Evolutionary conservation across 2,113 vertebrate genomes (phyloP).

Genomic region (Misgurnus anguillicaudatus): DNA sequence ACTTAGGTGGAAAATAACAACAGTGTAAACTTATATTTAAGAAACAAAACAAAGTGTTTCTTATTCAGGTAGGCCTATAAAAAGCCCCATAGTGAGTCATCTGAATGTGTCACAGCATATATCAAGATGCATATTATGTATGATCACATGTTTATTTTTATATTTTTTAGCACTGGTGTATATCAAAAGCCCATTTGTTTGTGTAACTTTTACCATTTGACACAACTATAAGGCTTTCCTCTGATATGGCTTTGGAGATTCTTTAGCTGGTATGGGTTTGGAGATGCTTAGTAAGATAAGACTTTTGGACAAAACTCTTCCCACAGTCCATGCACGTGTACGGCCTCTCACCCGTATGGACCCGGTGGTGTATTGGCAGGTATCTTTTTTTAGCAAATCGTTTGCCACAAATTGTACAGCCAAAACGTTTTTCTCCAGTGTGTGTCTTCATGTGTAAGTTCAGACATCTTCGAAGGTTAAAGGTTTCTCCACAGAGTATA

Average conservation of each 20-base stretch:
- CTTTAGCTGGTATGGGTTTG: too few relatives aligned
- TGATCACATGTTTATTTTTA: too few relatives aligned
- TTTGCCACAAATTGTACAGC: constrained; percentile 74
- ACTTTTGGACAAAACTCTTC: constrained; percentile 79
- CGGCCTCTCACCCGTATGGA: constrained; percentile 43
- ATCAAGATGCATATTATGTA: too few relatives aligned
- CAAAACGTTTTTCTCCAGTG: constrained; percentile 76
- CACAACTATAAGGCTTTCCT: constrained; percentile 74
- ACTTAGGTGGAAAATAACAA: too few relatives aligned
- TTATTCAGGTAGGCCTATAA: too few relatives aligned
- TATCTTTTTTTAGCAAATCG: constrained; percentile 78
- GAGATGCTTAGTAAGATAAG: constrained; percentile 76
- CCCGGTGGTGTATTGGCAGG: constrained; percentile 73
- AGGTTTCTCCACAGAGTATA: constrained; percentile 73
- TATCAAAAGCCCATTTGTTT: constrained; percentile 75
- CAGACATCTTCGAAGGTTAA: constrained; percentile 78
- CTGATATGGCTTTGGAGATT: constrained; percentile 72
- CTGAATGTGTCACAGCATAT: too few relatives aligned
- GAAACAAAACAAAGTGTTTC: too few relatives aligned
- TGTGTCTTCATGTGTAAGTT: constrained; percentile 78
- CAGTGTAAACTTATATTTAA: too few relatives aligned
- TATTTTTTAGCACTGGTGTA: constrained; percentile 69
- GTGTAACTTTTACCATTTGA: constrained; percentile 78
- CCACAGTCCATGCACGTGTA: constrained; percentile 67
- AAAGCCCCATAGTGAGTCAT: too few relatives aligned